Conservation (phyloP, 2,797 vertebrate species). For the Nasua narica region DNA sequence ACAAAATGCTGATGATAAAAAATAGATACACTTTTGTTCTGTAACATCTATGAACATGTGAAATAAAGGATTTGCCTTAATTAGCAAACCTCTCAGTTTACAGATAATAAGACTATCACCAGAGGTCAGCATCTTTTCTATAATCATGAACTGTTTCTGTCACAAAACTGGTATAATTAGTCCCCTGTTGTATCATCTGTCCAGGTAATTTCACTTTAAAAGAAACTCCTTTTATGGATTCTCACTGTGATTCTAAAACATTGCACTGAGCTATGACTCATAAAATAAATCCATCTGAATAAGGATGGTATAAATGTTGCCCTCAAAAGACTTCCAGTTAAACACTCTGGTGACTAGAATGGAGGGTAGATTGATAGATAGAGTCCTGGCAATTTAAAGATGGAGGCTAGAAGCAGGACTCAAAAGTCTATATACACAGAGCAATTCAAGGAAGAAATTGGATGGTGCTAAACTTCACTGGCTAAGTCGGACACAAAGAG, state of each 20-base stretch:
- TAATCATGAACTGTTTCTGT: background rate
- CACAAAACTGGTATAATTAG: background rate
- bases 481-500: background rate
- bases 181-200: background rate
- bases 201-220: conserved; percentile 35
- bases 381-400: background rate
- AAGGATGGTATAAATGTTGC: conserved; percentile 36
- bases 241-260: background rate
- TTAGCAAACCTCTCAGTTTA: background rate
- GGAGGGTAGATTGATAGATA: background rate
- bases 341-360: background rate
- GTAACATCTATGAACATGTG: background rate
- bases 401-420: background rate
- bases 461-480: background rate
- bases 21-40: background rate
- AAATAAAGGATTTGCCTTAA: background rate
- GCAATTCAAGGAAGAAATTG: background rate
- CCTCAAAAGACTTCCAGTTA: conserved; percentile 36
- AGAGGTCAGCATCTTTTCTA: background rate
- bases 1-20: background rate
- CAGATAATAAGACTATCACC: background rate
- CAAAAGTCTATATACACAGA: background rate
- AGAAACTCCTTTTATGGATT: background rate
- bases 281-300: background rate
- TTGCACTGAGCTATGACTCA: background rate